These are phyloP conservation scores for Brachyptera risi DNA, from an alignment of 2,888 invertebrate genomes.

Conservation along the genomic window DNA sequence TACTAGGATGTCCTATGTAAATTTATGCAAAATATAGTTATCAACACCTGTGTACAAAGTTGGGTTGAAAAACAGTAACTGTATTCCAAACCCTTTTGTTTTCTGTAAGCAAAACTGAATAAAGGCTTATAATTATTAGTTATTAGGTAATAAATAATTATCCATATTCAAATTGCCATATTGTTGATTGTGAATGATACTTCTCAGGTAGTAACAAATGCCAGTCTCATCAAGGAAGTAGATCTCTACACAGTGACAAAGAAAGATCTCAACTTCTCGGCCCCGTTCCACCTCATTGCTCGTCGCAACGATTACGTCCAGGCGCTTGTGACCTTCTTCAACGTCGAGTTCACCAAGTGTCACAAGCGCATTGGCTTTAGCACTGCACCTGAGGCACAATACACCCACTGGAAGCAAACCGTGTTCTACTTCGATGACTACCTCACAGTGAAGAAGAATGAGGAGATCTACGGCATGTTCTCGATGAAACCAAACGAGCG, in stretches of 20 bases:
- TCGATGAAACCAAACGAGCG: conserved; percentile 93
- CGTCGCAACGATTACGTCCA: conserved; percentile 94
- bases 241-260: conserved; percentile 98
- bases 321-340: conserved; percentile 98
- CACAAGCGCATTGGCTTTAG: conserved; percentile 98
- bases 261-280: conserved; percentile 86
- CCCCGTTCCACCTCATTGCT: conserved; percentile 74
- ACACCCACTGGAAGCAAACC: conserved; percentile 99
- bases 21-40: too few species aligned
- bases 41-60: too few species aligned
- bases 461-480: conserved; percentile 89
- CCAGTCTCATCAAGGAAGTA: conserved; percentile 93
- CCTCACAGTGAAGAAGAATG: conserved; percentile 93
- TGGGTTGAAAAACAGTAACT: too few species aligned
- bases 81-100: too few species aligned
- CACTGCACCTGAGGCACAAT: conserved; percentile 95
- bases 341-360: conserved; percentile 98
- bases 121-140: too few species aligned
- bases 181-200: not conserved
- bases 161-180: too few species aligned
- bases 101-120: too few species aligned
- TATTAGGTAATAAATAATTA: too few species aligned
- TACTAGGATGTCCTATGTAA: too few species aligned
- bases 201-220: conserved; percentile 83
- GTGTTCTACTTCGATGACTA: conserved; percentile 98